Base-by-base conservation (phyloP, 2,888 invertebrate genomes). In the Notodonta ziczac region DNA sequence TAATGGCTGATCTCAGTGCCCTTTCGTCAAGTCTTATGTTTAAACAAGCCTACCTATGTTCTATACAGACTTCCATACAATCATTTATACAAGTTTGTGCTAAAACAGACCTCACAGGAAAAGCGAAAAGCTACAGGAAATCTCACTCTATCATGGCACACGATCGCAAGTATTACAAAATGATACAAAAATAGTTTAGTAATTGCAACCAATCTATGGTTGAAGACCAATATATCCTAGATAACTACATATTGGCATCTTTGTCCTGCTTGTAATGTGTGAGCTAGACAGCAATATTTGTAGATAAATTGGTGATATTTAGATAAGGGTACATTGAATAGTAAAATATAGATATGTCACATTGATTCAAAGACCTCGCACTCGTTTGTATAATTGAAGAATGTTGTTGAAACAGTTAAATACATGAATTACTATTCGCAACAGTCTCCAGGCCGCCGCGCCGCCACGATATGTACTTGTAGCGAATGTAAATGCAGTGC, bases 91-190 rank as follows among this genome's bases (percentile, higher is more conserved):
- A 50, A 5, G n/a, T 60, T 56, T 48, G 35, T 61, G 40, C 57
- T 67, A 50, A 24, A 58, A 32, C n/a, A 54, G 48, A 58, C 56
- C 58, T 59, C 14, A 35, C 16, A 16, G 9, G 9, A 50, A 44
- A 60, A 63, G 62, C 56, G 6, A 59, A 24, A 63, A 66, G 60
- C 52, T 57, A 52, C 46, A 63, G 35, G 42, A n/a, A 58, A 59
- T 57, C 57, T 69, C 64, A 62, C 61, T 59, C 59, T 42, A 52
- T 60, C 59, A 70, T 65, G 73, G 67, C 67, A 72, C 65, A 62
- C 62, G 10, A 50, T 16, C 9, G 48, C 13, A 7, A 39, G 39
- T 7, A 42, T 46, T 46, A 46, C 46, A n/a, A n/a, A 46, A 4
- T 5, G 46, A 46, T 46, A 46, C n/a, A 46, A 46, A 46, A 46